These are phyloP conservation scores for Allygus modestus DNA, from an alignment of 2,888 invertebrate genomes.

Conservation along the genomic window DNA sequence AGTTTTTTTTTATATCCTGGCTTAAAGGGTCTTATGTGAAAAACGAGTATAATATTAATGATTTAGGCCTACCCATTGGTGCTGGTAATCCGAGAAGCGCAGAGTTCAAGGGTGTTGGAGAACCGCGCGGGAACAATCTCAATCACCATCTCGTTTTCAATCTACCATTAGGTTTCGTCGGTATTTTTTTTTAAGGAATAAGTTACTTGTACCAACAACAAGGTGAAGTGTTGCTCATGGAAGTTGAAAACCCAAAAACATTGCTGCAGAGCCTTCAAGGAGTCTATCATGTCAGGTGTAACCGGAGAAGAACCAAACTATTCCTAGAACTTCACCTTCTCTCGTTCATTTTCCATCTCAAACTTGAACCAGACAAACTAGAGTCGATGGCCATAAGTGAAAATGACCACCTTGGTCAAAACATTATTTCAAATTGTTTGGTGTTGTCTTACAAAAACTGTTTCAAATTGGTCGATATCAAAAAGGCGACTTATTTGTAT, in stretches of 20 bases:
- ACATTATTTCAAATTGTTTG: background rate
- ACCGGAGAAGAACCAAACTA: background rate
- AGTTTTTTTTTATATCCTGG: too few relatives aligned
- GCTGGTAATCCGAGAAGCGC: background rate
- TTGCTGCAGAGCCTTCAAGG: background rate
- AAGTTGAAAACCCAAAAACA: background rate
- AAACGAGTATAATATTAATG: slow-evolving; percentile 3
- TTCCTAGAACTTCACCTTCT: background rate
- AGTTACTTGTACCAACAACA: background rate
- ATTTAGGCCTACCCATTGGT: background rate
- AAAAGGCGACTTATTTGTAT: slow-evolving; percentile 6
- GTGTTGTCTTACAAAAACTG: slow-evolving; percentile 19
- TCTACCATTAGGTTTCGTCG: background rate
- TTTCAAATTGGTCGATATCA: slow-evolving; percentile 10
- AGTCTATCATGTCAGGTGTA: background rate
- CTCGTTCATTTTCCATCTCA: background rate
- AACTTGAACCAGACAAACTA: background rate
- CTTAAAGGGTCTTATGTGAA: background rate
- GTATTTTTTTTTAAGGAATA: background rate
- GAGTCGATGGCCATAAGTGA: background rate
- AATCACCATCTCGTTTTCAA: background rate
- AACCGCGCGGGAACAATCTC: too few relatives aligned
- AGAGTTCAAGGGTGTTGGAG: too few relatives aligned
- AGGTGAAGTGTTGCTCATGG: background rate
- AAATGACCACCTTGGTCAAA: background rate